Conservation (phyloP, 2,113 vertebrate genomes). For the Polypterus bichir region DNA sequence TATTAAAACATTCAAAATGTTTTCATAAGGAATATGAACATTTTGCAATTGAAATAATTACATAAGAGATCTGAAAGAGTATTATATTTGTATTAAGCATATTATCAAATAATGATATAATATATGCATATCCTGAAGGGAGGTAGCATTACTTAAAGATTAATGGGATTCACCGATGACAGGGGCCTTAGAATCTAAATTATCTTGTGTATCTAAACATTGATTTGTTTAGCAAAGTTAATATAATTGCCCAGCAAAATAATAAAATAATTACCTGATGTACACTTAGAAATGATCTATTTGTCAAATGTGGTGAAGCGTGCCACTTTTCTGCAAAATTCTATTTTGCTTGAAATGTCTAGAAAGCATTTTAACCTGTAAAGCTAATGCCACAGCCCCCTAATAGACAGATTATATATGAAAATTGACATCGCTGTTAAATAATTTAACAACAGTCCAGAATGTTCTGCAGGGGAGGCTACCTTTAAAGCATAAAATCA, state of each 20-base stretch:
- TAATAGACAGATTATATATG: not conserved
- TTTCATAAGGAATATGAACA: no score
- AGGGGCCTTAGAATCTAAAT: not conserved
- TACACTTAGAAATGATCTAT: not conserved
- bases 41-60: no score
- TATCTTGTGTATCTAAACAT: not conserved
- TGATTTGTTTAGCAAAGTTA: not conserved
- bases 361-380: not conserved
- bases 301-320: not conserved
- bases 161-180: not conserved
- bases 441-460: not conserved
- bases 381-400: not conserved
- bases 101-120: no score
- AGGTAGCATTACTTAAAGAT: no score
- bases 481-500: no score
- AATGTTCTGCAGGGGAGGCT: no score
- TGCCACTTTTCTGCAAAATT: not conserved
- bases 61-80: no score
- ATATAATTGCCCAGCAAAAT: not conserved
- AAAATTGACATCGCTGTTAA: not conserved
- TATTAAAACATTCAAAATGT: no score
- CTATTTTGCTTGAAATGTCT: not conserved
- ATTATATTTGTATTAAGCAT: no score
- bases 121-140: no score
- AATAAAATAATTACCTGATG: conserved; percentile 3